Base-by-base conservation (phyloP, 1,140 invertebrate species). In the Charaxes varanes region DNA sequence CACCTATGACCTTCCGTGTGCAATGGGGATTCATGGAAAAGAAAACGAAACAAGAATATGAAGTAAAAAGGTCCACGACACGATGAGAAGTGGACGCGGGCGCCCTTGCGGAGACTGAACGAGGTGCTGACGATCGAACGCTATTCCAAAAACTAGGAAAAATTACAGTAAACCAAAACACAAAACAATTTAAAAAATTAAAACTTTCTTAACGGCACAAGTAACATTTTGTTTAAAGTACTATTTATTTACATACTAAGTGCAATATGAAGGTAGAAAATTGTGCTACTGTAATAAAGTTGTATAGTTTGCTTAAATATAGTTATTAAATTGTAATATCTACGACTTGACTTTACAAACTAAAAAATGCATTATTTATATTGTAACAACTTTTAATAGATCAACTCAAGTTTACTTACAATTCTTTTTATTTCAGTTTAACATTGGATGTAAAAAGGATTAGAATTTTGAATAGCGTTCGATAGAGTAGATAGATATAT, bases 1-100 rank as follows among this genome's bases (percentile, higher is more conserved):
- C 95, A 93, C 95, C 95, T 94, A 97, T 97, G 91, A 96, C 94
- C 94, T 97, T 95, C 89, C 92, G 92, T 69, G 79, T 83, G 79
- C 76, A 80, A 81, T 84, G 62, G 77, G 74, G 90, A 88, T 88
- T 90, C 90, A 90, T 89, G 89, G 89, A 89, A 91, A 90, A 84
- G 77, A 79, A 84, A 84, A 78, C 73, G 74, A 76, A 81, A 81
- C 74, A 71, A 81, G 70, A 80, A 76, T 61, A 78, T 83, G 72
- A 83, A 76, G 69, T 72, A 72, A 51, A 76, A 54, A 77, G 68
- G 65, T 60, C 58, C 44, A 72, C 65, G 62, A 57, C 62, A 77
- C 66, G 49, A 58, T 45, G 46, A 66, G 58, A 53, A 41, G 34
- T 45, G 44, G 40, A 41, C 27, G 47, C 46, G 46, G 28, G 40